Base-by-base conservation (phyloP, 2,888 invertebrate species). In the Trichopria drosophilae region DNA sequence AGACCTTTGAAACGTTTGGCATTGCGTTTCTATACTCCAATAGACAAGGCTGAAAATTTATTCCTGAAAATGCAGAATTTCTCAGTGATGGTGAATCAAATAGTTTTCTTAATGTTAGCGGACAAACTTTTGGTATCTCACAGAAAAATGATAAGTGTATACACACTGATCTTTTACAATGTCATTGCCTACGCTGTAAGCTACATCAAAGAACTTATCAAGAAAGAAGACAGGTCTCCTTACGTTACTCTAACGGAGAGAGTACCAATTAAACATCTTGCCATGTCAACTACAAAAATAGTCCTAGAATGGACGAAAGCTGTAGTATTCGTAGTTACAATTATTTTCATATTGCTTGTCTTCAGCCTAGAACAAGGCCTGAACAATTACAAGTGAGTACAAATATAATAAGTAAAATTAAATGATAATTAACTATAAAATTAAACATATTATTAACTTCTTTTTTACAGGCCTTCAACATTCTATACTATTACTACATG, bases 261-360 rank as follows among this genome's bases (percentile, higher is more conserved):
- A 68, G 85, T 85, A 18, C 84, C 83, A 58, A 83, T 89, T 49
- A 85, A 86, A 61, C 89, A 89, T 71, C 81, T 89, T 45, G 88
- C 88, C 22, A 87, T 89, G 87, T 85, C 88, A 3, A 85, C 88
- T 1, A 89, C 88, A 0, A 88, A 88, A 73, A 84, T 89, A 48
- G 88, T 88, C 6, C 78, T 89, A 43, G 88, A 89, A 71, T 88
- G 88, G 85, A 88, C 88, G 12, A 89, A 89, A 75, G 88, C 88
- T 0, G 84, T 89, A 37, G 88, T 88, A 0, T 89, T 88, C 65
- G 80, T 87, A 22, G 86, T 88, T 23, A 89, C 88, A 0, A 81
- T 88, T 28, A 87, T 86, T 1, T 89, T 88, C 66, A 84, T 87
- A 75, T 78, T 89, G 9, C 78, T 89, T 3, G 86, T 87, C 1